These are phyloP conservation scores for Chymomyza amoena DNA, from an alignment of 2,888 invertebrate species.

Conservation along the genomic window DNA sequence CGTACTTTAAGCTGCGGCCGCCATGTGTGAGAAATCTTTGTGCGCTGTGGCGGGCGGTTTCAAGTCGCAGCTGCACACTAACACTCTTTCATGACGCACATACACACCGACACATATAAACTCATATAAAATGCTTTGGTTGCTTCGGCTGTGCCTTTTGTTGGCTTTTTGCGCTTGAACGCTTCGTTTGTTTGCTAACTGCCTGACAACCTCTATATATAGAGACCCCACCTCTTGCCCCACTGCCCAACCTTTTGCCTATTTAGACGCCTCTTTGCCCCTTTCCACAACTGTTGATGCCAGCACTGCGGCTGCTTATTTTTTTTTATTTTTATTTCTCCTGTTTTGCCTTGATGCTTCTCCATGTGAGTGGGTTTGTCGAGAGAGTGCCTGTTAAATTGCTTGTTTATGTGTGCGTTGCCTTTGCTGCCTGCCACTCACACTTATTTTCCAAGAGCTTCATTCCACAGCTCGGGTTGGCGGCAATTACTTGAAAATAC, in stretches of 20 bases:
- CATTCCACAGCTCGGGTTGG: constrained; percentile 19
- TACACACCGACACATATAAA: not conserved
- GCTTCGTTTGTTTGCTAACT: constrained; percentile 72
- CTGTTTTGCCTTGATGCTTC: constrained; percentile 14
- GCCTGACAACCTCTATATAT: constrained; percentile 41
- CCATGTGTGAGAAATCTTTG: constrained; percentile 54
- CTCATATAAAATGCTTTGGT: constrained; percentile 50
- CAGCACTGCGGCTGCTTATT: not conserved
- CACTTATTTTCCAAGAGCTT: constrained; percentile 11
- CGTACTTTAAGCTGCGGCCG: constrained; percentile 58
- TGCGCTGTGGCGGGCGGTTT: constrained; percentile 36
- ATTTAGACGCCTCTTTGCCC: not conserved
- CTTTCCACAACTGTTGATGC: not conserved
- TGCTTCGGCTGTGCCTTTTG: constrained; percentile 43
- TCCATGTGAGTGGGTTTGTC: constrained; percentile 13
- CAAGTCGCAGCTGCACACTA: constrained; percentile 19
- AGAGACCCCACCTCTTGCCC: not conserved
- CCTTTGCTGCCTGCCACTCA: constrained; percentile 2
- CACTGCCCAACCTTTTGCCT: not conserved
- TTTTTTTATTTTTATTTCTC: constrained; percentile 19
- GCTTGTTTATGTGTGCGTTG: constrained; percentile 64
- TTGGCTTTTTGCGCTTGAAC: constrained; percentile 69
- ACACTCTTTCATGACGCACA: constrained; percentile 19
- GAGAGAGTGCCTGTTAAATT: constrained; percentile 59
- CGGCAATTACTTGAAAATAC: constrained; percentile 64